A percentile compares a stretch with the other conserved stretches of the same genome.
These are phyloP conservation scores for Melinopterus prodromus DNA, from an alignment of 2,888 invertebrate genomes.

Conservation along the genomic window DNA sequence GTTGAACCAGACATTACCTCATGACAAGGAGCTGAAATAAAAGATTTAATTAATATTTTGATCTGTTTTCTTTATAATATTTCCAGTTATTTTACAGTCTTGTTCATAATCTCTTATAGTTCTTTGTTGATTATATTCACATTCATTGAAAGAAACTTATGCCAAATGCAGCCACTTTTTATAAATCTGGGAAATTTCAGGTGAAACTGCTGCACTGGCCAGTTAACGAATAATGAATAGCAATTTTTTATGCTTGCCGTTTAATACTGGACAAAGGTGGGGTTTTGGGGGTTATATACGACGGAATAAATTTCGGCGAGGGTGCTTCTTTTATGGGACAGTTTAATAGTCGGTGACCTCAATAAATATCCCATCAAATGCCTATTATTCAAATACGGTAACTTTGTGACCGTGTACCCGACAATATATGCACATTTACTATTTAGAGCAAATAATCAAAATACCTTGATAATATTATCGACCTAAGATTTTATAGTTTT, in stretches of 20 bases:
- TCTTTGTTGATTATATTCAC: no score
- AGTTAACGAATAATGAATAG: not conserved
- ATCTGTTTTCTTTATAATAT: no score
- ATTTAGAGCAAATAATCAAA: not conserved
- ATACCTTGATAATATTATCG: no score
- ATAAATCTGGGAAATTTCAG: no score
- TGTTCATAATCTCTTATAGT: no score
- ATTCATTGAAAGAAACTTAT: no score
- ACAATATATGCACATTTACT: not conserved
- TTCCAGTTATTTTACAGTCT: no score
- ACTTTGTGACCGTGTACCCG: not conserved
- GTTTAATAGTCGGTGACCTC: not conserved
- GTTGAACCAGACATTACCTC: no score
- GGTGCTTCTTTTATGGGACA: conserved; percentile 4
- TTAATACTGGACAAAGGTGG: conserved; percentile 4
- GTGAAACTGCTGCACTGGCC: not conserved
- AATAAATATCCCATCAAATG: not conserved
- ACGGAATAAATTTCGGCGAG: not conserved
- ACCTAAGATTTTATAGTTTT: no score
- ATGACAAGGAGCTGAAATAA: no score
- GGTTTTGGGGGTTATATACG: not conserved
- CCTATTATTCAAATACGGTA: not conserved
- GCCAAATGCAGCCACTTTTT: no score
- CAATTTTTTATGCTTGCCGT: not conserved
- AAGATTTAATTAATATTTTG: no score